phyloP scores from a whole-genome alignment of 2,113 vertebrate genomes.

The Ciconia maguari region DNA sequence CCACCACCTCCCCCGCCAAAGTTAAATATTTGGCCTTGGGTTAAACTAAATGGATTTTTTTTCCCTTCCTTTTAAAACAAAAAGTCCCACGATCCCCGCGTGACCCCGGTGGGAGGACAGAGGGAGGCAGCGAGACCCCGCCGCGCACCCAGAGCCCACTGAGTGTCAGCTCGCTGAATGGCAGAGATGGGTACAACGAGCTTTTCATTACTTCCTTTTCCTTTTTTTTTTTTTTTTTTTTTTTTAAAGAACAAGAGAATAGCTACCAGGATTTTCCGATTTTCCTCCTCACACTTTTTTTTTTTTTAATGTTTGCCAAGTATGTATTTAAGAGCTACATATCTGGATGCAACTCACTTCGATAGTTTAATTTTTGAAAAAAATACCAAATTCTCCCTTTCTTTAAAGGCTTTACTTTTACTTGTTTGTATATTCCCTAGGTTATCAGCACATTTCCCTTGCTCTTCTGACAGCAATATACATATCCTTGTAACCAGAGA shows the following conservation, averaged over 20 bases:
- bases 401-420: background rate
- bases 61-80: background rate
- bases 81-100: slow-evolving; percentile 7
- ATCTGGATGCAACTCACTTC: background rate
- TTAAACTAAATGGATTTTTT: background rate
- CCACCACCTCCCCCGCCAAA: background rate
- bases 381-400: background rate
- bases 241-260: background rate
- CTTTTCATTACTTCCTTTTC: slow-evolving; percentile 21
- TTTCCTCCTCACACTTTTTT: background rate
- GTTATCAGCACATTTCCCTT: background rate
- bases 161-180: background rate
- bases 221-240: background rate
- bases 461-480: background rate
- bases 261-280: background rate
- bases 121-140: background rate
- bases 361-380: background rate
- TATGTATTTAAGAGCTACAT: background rate
- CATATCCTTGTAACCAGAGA: background rate
- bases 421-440: background rate
- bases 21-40: slow-evolving; percentile 29
- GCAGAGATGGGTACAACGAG: background rate
- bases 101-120: slow-evolving; percentile 14
- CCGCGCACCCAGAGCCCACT: background rate
- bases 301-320: background rate